A percentile compares a stretch with the other conserved stretches of the same genome.
Evolutionary conservation across 2,888 invertebrate species (phyloP).

Genomic region (Spilarctia lutea): DNA sequence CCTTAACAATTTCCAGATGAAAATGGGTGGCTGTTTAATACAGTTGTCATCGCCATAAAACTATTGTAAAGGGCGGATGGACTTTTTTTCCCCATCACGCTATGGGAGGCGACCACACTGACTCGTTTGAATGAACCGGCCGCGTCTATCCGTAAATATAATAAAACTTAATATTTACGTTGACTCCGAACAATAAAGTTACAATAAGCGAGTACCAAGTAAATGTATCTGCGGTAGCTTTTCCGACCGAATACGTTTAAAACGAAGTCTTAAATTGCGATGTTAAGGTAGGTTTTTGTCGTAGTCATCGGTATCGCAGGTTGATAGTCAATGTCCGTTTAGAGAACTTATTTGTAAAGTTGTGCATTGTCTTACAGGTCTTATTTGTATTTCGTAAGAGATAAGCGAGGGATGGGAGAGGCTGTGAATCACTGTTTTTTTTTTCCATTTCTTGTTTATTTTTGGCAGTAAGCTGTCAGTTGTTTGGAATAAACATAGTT

Average conservation of each 20-base stretch:
- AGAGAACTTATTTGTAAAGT: conserved; percentile 77
- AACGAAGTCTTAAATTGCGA: conserved; percentile 37
- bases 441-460: conserved; percentile 65
- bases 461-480: conserved; percentile 70
- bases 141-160: conserved; percentile 81
- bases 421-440: conserved; percentile 57
- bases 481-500: conserved; percentile 48
- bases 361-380: conserved; percentile 76
- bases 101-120: conserved; percentile 83
- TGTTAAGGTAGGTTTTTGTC: conserved; percentile 48
- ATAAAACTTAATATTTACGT: conserved; percentile 84
- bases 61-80: conserved; percentile 70
- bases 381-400: conserved; percentile 77
- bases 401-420: conserved; percentile 74
- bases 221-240: conserved; percentile 62
- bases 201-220: conserved; percentile 78
- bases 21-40: conserved; percentile 70
- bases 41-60: conserved; percentile 79
- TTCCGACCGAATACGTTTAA: conserved; percentile 39
- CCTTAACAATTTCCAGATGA: conserved; percentile 67
- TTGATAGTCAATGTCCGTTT: conserved; percentile 63
- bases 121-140: conserved; percentile 65
- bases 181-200: conserved; percentile 79
- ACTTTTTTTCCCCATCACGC: conserved; percentile 70
- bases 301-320: conserved; percentile 37